Conservation (phyloP, 2,888 invertebrate species). For the Junonia oenone region DNA sequence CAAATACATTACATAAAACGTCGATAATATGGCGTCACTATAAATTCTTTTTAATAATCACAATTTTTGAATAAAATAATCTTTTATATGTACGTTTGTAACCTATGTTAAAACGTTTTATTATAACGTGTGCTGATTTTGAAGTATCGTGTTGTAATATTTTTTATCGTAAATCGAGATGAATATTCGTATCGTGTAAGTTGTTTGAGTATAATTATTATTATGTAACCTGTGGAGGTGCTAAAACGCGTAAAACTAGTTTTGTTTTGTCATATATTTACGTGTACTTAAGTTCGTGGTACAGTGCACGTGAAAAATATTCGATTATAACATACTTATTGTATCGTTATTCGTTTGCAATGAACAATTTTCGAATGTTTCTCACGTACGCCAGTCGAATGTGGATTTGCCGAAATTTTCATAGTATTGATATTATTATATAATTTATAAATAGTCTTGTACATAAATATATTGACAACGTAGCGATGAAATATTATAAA, state of each 20-base stretch:
- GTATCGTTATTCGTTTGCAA: constrained; percentile 12
- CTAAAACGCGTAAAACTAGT: constrained; percentile 59
- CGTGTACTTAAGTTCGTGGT: constrained; percentile 48
- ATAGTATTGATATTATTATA: constrained; percentile 77
- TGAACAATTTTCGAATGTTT: constrained; percentile 18
- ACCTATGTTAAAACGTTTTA: constrained; percentile 37
- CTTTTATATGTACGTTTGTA: constrained; percentile 36
- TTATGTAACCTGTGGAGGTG: constrained; percentile 67
- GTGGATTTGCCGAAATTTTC: constrained; percentile 65
- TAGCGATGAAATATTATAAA: constrained; percentile 74
- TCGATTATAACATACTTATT: constrained; percentile 12
- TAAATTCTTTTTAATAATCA: constrained; percentile 53
- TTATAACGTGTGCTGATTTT: constrained; percentile 54
- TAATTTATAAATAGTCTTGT: constrained; percentile 78
- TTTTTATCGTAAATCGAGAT: constrained; percentile 44
- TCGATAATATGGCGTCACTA: constrained; percentile 45
- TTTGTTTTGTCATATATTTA: constrained; percentile 50
- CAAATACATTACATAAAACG: constrained; percentile 60
- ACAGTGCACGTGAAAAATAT: constrained; percentile 33
- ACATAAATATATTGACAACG: constrained; percentile 77
- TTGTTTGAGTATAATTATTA: constrained; percentile 32
- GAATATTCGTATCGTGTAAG: constrained; percentile 34
- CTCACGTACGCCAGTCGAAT: constrained; percentile 33
- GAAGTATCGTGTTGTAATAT: constrained; percentile 49
- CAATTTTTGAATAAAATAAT: constrained; percentile 53